Base-by-base conservation (phyloP, 2,113 vertebrate species). In the Callithrix jacchus region DNA sequence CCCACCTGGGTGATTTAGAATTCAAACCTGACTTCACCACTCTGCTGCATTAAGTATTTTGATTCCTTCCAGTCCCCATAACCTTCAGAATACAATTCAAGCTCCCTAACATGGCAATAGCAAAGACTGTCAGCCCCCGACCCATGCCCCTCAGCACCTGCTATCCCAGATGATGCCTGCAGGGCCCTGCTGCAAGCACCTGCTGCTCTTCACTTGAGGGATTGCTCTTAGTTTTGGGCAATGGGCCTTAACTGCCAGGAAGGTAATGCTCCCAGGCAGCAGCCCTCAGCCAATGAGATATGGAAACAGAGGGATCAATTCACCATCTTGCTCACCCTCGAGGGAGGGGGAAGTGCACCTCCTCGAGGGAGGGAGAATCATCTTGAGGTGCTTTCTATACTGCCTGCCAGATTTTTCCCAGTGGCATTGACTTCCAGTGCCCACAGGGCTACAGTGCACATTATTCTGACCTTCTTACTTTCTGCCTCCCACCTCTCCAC, bases 171-270 rank as follows among this genome's bases (percentile, higher is more conserved):
- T 32, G 25, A 77, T 32, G 66, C 84, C 27, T 47, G 9, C 25
- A 37, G 74, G 32, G 3, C 73, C 35, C 61, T 27, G 8, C 23
- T 56, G 30, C 8, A 66, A 82, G 77, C 37, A 37, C 32, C 76
- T 68, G 20, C 45, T 56, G 1, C 82, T 64, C 87, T 54, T 40
- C 23, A 18, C 61, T 23, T 49, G 30, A 89, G 42, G 73, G 89
- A 58, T 80, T 82, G 87, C 83, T 93, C 70, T 95, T 94, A 45
- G 42, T 81, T 88, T 70, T n/a, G 25, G 83, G 56, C 91, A 85
- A 21, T 17, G n/a, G 21, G 70, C 88, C 73, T 18, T 81, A 76
- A 58, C 37, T 95, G 86, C 86, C 49, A 85, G 89, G 89, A 97
- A 95, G 64, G 87, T 70, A 64, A 89, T 73, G 56, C 25, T 93